Conservation (phyloP, 2,797 vertebrate genomes). For the Jordanella pulchra region DNA sequence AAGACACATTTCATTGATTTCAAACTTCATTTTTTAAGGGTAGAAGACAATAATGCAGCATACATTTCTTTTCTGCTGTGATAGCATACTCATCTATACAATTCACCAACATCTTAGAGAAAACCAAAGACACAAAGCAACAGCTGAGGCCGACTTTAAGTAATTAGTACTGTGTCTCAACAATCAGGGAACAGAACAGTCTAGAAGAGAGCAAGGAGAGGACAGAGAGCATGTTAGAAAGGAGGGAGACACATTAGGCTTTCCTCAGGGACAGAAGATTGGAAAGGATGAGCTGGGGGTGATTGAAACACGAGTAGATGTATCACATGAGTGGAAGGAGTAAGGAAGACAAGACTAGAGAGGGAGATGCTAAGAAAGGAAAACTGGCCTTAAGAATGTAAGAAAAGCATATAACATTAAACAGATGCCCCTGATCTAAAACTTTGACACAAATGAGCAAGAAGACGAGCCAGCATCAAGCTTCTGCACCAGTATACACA, state of each 20-base stretch:
- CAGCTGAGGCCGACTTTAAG: slow-evolving; percentile 35
- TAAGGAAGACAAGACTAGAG: slow-evolving; percentile 20
- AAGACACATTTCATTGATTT: too few species aligned
- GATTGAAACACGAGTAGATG: slow-evolving; percentile 50
- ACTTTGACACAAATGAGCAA: slow-evolving; percentile 18
- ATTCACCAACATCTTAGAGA: slow-evolving; percentile 5
- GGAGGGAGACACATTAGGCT: slow-evolving; percentile 45
- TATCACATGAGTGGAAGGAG: slow-evolving; percentile 35
- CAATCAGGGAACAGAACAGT: slow-evolving; percentile 13
- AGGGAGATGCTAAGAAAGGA: slow-evolving; percentile 12
- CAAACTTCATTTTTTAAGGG: too few species aligned
- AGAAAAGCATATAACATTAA: slow-evolving; percentile 6
- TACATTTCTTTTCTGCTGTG: neutral
- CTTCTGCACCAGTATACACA: neutral
- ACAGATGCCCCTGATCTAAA: slow-evolving; percentile 18
- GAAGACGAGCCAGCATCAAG: slow-evolving; percentile 22
- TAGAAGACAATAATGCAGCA: neutral
- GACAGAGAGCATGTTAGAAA: slow-evolving; percentile 23
- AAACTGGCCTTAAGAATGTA: neutral
- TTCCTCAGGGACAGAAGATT: slow-evolving; percentile 59
- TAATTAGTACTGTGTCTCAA: slow-evolving; percentile 35
- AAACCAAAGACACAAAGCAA: neutral
- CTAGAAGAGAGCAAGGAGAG: neutral
- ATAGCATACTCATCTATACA: neutral
- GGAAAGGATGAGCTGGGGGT: slow-evolving; percentile 50